These are phyloP conservation scores for Glareola pratincola DNA, from an alignment of 2,113 vertebrate species.

Conservation along the genomic window DNA sequence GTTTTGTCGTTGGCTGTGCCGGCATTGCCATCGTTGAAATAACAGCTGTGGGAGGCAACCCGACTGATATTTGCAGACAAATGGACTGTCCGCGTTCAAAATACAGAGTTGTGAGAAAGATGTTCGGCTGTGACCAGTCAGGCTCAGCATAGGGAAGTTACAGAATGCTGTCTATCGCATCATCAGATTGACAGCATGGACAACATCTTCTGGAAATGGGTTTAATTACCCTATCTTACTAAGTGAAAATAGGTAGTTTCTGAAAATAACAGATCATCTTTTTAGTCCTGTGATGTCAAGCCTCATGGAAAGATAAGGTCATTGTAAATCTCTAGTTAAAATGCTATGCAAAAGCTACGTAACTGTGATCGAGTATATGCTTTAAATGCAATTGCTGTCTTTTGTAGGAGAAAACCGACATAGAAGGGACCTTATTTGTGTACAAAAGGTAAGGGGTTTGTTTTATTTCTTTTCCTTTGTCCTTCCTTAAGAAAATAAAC, in stretches of 20 bases:
- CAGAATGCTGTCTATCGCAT: not conserved
- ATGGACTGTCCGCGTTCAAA: rapidly evolving
- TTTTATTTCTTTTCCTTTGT: not conserved
- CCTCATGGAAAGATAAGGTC: not conserved
- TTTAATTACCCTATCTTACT: not conserved
- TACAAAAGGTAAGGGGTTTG: slow-evolving; percentile 85
- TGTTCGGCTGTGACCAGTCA: rapidly evolving
- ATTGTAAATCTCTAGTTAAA: not conserved
- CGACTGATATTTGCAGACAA: rapidly evolving
- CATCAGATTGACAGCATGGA: rapidly evolving
- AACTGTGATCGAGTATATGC: not conserved
- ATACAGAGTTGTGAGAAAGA: not conserved
- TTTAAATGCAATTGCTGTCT: slow-evolving; percentile 6
- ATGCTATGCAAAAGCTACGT: rapidly evolving
- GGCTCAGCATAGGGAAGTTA: not conserved
- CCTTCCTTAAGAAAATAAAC: not conserved
- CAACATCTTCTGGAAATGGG: not conserved
- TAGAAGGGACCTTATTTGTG: slow-evolving; percentile 97
- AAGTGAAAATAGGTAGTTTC: not conserved
- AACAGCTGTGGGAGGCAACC: too few species aligned
- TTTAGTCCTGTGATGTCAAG: not conserved
- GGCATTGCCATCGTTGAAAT: not conserved
- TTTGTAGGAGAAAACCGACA: slow-evolving; percentile 93
- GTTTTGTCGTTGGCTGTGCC: not conserved
- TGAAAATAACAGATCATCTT: not conserved